Percentiles rank a stretch among this genome's conserved stretches.
phyloP scores from a whole-genome alignment of 2,113 vertebrate genomes.

The Gobius niger region DNA sequence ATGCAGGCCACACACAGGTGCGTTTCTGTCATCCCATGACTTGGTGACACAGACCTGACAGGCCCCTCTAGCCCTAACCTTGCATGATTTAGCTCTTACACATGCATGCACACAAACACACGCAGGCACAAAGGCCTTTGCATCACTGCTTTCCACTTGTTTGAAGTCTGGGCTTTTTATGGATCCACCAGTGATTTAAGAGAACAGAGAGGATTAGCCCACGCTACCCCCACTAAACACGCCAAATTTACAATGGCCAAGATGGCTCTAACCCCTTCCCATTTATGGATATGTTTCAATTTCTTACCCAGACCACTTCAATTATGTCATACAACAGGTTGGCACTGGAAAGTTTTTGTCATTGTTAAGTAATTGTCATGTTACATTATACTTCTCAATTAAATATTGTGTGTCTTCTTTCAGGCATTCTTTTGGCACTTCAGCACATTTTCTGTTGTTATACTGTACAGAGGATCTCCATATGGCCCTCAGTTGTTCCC shows the following conservation, averaged over 20 bases:
- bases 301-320: background rate
- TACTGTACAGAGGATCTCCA: background rate
- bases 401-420: background rate
- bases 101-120: conserved; percentile 13
- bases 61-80: conserved; percentile 34
- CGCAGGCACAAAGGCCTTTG: background rate
- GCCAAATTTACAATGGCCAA: conserved; percentile 16
- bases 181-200: conserved; percentile 18
- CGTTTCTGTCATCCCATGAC: conserved; percentile 38
- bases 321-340: background rate
- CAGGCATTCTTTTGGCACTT: background rate
- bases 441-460: background rate
- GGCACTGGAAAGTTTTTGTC: background rate
- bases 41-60: conserved; percentile 40
- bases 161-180: conserved; percentile 24
- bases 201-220: conserved; percentile 16
- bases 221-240: conserved; percentile 15
- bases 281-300: conserved; percentile 3
- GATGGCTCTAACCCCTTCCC: background rate
- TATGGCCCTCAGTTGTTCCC: background rate
- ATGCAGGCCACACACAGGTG: conserved; percentile 42
- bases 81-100: conserved; percentile 30
- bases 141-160: conserved; percentile 24
- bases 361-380: background rate
- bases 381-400: background rate